These are phyloP conservation scores for Cercopithecus mona DNA, from an alignment of 2,113 vertebrate genomes.

Conservation along the genomic window DNA sequence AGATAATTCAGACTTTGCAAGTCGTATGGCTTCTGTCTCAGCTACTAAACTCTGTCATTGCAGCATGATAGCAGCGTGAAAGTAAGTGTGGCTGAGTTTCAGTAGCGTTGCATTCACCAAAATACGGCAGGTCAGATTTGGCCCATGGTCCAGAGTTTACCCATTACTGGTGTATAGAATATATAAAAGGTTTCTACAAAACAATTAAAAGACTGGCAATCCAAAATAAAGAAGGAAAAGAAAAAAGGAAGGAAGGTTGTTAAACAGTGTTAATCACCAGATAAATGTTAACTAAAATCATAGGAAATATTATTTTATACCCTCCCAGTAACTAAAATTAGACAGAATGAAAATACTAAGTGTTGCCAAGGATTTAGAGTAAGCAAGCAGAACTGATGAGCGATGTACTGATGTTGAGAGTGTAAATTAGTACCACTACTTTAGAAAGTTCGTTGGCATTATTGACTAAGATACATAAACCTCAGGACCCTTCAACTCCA, in stretches of 20 bases:
- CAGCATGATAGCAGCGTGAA: neutral
- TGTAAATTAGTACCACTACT: neutral
- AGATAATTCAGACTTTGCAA: neutral
- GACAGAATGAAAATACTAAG: neutral
- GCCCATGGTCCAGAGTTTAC: neutral
- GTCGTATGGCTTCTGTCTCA: neutral
- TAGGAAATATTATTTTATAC: neutral
- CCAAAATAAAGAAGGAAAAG: neutral
- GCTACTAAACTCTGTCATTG: neutral
- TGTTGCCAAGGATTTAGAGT: neutral
- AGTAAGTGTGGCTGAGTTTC: neutral
- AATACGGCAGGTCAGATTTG: neutral
- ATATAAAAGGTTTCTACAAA: neutral
- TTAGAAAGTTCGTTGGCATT: neutral
- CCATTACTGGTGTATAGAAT: neutral
- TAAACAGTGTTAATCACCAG: neutral
- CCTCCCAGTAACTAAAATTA: neutral
- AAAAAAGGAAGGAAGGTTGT: neutral
- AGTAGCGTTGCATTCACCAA: neutral
- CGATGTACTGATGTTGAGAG: neutral
- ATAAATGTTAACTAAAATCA: neutral
- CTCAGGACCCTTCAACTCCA: neutral
- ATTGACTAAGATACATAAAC: neutral
- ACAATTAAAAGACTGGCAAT: neutral
- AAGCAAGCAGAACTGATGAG: neutral